Percentiles rank a stretch among this genome's conserved stretches.
phyloP scores from a whole-genome alignment of 2,113 vertebrate species.

The Orcinus orca region DNA sequence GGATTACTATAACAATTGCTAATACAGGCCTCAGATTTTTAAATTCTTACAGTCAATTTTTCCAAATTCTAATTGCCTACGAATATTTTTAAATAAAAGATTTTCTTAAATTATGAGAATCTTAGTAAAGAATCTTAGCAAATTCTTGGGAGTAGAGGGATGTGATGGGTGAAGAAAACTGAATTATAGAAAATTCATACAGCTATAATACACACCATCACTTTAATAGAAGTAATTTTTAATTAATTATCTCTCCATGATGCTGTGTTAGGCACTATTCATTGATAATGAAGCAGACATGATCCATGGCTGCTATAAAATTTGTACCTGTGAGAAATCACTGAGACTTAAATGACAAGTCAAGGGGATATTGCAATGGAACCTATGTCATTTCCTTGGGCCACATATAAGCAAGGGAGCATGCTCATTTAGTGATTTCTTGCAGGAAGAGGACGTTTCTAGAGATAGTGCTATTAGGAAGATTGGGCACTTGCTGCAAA shows the following conservation, averaged over 20 bases:
- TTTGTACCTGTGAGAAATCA: background rate
- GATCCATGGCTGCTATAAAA: background rate
- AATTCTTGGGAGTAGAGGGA: background rate
- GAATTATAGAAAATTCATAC: background rate
- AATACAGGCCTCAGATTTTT: background rate
- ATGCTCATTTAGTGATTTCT: background rate
- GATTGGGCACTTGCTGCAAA: background rate
- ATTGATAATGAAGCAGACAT: conserved; percentile 21
- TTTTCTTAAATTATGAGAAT: background rate
- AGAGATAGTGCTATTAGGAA: background rate
- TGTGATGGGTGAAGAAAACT: background rate
- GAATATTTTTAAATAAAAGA: background rate
- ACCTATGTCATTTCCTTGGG: background rate
- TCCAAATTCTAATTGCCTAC: background rate
- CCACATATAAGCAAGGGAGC: background rate
- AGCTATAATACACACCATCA: background rate
- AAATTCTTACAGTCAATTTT: background rate
- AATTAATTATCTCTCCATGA: background rate
- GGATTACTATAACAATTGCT: background rate
- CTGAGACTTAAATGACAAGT: background rate
- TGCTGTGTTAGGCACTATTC: background rate
- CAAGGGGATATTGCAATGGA: background rate
- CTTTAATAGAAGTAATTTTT: conserved; percentile 34
- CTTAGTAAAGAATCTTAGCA: conserved; percentile 24
- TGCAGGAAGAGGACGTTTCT: background rate